Evolutionary conservation across 23 tunicate genomes (phyloP).

Genomic region (Styela clava): DNA sequence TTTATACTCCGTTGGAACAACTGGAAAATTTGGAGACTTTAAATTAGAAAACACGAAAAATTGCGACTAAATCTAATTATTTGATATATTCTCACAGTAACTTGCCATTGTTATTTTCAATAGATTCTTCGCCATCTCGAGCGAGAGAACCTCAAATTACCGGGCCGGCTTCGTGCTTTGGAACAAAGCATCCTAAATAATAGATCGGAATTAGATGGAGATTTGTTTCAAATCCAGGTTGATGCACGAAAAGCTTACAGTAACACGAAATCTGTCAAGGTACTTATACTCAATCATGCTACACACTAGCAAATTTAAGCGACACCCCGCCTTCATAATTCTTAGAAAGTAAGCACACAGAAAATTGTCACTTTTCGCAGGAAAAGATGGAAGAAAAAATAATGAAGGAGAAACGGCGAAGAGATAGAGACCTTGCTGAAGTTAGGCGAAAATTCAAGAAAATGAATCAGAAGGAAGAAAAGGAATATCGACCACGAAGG

Average conservation of each 20-base stretch:
- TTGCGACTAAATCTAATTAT: too few species aligned
- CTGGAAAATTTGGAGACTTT: too few species aligned
- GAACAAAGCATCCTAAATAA: conserved; percentile 39
- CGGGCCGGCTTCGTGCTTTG: conserved; percentile 38
- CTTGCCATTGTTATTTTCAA: too few species aligned
- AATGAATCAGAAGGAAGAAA: conserved; percentile 50
- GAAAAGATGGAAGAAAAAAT: conserved; percentile 53
- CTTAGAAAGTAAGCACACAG: too few species aligned
- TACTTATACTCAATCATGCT: not conserved
- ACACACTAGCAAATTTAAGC: not conserved
- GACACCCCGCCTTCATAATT: too few species aligned
- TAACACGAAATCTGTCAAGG: conserved; percentile 54
- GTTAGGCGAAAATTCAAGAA: conserved; percentile 55
- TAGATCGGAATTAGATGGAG: conserved; percentile 36
- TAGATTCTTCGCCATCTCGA: conserved; percentile 53
- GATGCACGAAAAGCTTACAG: conserved; percentile 48
- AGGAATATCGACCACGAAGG: conserved; percentile 32
- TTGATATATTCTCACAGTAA: too few species aligned
- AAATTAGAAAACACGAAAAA: too few species aligned
- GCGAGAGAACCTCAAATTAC: conserved; percentile 30
- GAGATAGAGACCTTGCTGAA: conserved; percentile 41
- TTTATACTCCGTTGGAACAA: too few species aligned
- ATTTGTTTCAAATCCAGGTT: conserved; percentile 38
- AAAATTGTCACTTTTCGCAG: too few species aligned
- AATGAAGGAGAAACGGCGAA: conserved; percentile 34